Conservation (phyloP, 2,113 vertebrate species). For the Corydoras maculifer region DNA sequence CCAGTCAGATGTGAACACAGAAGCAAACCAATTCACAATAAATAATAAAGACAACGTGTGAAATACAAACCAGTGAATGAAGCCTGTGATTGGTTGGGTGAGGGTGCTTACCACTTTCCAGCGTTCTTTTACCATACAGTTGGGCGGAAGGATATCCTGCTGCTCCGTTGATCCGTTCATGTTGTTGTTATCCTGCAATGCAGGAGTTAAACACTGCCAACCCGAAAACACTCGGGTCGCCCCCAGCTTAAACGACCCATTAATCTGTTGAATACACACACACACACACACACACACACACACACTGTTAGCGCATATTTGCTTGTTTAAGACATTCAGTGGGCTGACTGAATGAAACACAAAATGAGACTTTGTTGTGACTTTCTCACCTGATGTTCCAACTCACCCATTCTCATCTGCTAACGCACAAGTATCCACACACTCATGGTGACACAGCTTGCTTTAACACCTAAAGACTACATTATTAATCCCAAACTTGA, state of each 20-base stretch:
- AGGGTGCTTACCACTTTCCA: conserved; percentile 94
- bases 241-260: conserved; percentile 91
- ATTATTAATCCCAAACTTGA: conserved; percentile 40
- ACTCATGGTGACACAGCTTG: neutral
- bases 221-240: conserved; percentile 82
- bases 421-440: conserved; percentile 3
- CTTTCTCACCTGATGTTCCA: neutral
- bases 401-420: neutral
- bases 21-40: too few species aligned
- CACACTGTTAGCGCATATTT: neutral
- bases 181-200: conserved; percentile 92
- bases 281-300: conserved; percentile 1
- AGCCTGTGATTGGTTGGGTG: too few species aligned
- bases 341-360: neutral
- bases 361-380: neutral
- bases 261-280: conserved; percentile 70
- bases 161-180: conserved; percentile 96
- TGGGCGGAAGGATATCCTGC: conserved; percentile 94
- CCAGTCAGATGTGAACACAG: too few species aligned
- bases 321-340: neutral
- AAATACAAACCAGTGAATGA: too few species aligned
- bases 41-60: too few species aligned
- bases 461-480: conserved; percentile 16
- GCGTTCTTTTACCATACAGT: conserved; percentile 96
- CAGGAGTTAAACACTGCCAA: conserved; percentile 94